A percentile compares a stretch with the other conserved stretches of the same genome.
These are phyloP conservation scores for Lymantria monacha DNA, from an alignment of 2,888 invertebrate genomes.

Conservation along the genomic window DNA sequence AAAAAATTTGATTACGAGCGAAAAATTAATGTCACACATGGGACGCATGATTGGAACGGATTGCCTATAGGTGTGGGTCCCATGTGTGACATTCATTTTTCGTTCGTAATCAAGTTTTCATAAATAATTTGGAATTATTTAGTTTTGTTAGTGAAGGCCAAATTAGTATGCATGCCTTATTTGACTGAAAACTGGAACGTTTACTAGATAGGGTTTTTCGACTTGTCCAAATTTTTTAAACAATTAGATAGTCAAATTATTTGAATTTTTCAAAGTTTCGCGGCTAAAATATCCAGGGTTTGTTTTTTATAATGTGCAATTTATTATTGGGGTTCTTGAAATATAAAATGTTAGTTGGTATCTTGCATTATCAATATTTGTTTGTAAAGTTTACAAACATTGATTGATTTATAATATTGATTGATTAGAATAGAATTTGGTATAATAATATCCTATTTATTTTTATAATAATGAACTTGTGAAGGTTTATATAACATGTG, in stretches of 20 bases:
- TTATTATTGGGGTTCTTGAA: constrained; percentile 18
- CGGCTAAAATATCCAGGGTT: constrained; percentile 11
- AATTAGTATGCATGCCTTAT: constrained; percentile 18
- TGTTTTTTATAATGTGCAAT: constrained; percentile 39
- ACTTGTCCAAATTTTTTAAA: constrained; percentile 42
- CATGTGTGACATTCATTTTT: too few relatives aligned
- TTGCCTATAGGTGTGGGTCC: too few relatives aligned
- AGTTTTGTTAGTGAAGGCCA: constrained; percentile 8
- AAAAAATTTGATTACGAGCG: too few relatives aligned
- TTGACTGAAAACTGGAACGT: constrained; percentile 30
- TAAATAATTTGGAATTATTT: constrained; percentile 12
- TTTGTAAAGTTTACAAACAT: too few relatives aligned
- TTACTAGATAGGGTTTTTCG: constrained; percentile 44
- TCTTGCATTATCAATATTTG: constrained; percentile 23
- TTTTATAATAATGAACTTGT: constrained; percentile 41
- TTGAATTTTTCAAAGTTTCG: constrained; percentile 32
- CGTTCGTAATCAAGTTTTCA: too few relatives aligned
- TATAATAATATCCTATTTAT: constrained; percentile 47
- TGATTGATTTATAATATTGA: constrained; percentile 14
- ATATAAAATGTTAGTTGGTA: constrained; percentile 30
- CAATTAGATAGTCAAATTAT: constrained; percentile 55
- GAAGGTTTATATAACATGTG: constrained; percentile 13
- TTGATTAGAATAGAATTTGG: constrained; percentile 28
- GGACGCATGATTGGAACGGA: too few relatives aligned
- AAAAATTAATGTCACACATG: too few relatives aligned